Evolutionary conservation across 2,113 vertebrate species (phyloP).

Genomic region (Varanus salvator): DNA sequence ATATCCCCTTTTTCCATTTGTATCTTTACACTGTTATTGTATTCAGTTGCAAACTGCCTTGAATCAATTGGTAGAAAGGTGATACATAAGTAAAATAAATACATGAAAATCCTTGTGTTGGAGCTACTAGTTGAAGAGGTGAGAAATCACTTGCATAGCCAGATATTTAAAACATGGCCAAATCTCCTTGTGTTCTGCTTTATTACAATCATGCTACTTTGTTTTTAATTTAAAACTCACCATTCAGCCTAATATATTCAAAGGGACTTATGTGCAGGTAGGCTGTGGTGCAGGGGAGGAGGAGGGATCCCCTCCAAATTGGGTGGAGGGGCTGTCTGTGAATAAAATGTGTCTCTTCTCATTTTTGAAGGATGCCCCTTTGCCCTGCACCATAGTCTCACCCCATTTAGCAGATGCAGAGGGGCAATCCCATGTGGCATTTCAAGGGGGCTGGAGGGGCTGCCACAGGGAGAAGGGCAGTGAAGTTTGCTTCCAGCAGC

Average conservation of each 20-base stretch:
- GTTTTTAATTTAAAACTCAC: not conserved
- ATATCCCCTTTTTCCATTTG: not conserved
- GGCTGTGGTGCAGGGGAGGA: not conserved
- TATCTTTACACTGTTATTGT: not conserved
- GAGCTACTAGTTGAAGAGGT: not conserved
- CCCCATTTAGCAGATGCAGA: too few species aligned
- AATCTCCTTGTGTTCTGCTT: not conserved
- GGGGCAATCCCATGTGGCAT: too few species aligned
- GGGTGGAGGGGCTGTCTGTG: not conserved
- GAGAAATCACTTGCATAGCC: not conserved
- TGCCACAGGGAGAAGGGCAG: not conserved
- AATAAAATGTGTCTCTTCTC: not conserved
- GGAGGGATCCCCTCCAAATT: not conserved
- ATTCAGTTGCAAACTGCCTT: not conserved
- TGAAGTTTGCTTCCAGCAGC: not conserved
- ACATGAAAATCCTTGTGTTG: not conserved
- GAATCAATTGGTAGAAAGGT: not conserved
- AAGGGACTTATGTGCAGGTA: not conserved
- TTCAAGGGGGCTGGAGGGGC: too few species aligned
- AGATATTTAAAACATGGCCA: not conserved
- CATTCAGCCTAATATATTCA: not conserved
- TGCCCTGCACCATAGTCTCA: too few species aligned
- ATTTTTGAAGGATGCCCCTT: too few species aligned
- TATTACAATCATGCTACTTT: not conserved
- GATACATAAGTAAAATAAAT: not conserved